A percentile compares a stretch with the other conserved stretches of the same genome.
phyloP scores from a whole-genome alignment of 2,797 vertebrate species.

The Sitta carolinensis region DNA sequence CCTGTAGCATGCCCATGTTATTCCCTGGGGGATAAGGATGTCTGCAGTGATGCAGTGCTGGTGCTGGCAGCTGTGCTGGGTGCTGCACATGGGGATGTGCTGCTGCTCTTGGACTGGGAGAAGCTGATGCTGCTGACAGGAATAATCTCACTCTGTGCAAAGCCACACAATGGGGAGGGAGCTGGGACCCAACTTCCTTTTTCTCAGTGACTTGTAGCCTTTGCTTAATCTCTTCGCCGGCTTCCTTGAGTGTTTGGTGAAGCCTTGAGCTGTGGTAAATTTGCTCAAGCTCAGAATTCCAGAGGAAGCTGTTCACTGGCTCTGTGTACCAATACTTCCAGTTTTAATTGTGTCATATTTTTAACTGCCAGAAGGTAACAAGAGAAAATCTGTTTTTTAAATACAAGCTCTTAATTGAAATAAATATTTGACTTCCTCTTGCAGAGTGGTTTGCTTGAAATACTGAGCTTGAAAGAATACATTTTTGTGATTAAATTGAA shows the following conservation, averaged over 20 bases:
- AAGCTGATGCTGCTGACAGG: background rate
- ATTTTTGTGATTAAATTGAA: background rate
- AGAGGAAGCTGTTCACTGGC: background rate
- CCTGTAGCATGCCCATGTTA: background rate
- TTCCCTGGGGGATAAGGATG: background rate
- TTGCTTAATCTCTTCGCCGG: background rate
- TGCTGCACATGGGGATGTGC: background rate
- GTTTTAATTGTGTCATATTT: background rate
- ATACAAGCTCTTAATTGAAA: constrained; percentile 7
- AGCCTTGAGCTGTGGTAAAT: background rate
- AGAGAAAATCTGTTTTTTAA: background rate
- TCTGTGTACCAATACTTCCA: background rate
- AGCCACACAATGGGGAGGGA: background rate
- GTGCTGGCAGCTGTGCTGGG: background rate
- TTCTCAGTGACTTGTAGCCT: background rate
- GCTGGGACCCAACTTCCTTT: background rate
- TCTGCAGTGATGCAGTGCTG: background rate
- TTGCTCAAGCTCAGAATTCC: background rate
- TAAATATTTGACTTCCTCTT: constrained; percentile 19
- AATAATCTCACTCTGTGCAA: background rate
- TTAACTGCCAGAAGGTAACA: background rate
- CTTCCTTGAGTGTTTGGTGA: background rate
- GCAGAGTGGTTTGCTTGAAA: background rate
- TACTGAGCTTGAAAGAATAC: background rate
- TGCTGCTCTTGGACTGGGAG: background rate